Evolutionary conservation across 2,888 invertebrate genomes (phyloP).

Genomic region (Tachina lurida): DNA sequence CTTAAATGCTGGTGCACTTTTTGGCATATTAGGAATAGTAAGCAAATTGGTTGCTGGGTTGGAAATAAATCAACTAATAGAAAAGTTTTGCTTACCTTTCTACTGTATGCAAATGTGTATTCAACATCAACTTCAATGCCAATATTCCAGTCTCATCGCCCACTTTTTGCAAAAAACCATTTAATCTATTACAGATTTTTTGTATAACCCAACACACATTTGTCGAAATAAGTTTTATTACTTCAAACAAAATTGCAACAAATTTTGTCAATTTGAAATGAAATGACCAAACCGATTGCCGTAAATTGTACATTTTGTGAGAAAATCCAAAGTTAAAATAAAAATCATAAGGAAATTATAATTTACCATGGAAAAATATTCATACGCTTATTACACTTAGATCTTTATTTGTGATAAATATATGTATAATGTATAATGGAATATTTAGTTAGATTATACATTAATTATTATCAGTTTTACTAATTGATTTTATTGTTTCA

Average conservation of each 20-base stretch:
- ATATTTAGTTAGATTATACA: neutral
- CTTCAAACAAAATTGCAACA: neutral
- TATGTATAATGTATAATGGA: neutral
- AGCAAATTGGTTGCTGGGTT: too few species aligned
- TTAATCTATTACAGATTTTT: neutral
- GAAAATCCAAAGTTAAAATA: too few species aligned
- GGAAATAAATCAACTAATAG: too few species aligned
- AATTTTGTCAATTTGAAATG: neutral
- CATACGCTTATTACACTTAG: neutral
- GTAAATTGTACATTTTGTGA: neutral
- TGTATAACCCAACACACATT: neutral
- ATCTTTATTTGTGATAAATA: neutral
- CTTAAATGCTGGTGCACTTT: too few species aligned
- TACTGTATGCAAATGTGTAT: slow-evolving; percentile 74
- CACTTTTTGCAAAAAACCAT: slow-evolving; percentile 66
- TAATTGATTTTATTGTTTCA: slow-evolving; percentile 42
- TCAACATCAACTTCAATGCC: slow-evolving; percentile 76
- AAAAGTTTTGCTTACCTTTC: slow-evolving; percentile 74
- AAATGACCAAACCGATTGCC: neutral
- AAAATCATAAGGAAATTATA: too few species aligned
- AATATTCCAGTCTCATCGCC: slow-evolving; percentile 78
- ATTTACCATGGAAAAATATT: too few species aligned
- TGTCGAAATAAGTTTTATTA: neutral
- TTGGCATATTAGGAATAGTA: too few species aligned
- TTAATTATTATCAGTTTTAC: neutral